Conservation (phyloP, 2,888 invertebrate genomes). For the Bruchidius siliquastri region DNA sequence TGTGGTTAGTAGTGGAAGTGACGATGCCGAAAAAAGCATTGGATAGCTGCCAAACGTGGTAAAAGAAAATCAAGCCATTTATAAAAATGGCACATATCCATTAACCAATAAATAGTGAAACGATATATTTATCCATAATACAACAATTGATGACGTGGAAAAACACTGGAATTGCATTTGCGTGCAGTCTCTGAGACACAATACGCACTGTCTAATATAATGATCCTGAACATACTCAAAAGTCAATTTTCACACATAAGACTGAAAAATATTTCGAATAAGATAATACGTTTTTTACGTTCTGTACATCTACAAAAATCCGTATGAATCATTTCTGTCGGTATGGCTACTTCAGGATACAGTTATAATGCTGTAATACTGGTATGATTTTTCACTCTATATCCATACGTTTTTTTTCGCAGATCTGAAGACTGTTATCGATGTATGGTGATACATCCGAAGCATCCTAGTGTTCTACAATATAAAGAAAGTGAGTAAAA, state of each 20-base stretch:
- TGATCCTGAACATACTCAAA: no score
- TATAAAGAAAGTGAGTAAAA: slow-evolving; percentile 81
- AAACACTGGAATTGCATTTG: no score
- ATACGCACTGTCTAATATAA: no score
- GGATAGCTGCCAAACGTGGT: background rate
- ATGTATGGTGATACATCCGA: slow-evolving; percentile 72
- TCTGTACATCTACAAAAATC: no score
- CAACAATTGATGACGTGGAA: background rate
- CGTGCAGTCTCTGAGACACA: no score
- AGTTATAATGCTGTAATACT: no score
- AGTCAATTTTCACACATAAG: no score
- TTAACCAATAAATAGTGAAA: background rate
- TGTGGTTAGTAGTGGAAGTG: background rate
- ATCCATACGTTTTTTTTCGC: slow-evolving; percentile 46
- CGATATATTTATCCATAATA: background rate
- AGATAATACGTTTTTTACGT: no score
- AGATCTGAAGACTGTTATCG: slow-evolving; percentile 66
- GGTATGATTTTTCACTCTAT: background rate
- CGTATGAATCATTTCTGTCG: no score
- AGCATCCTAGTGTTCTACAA: slow-evolving; percentile 72
- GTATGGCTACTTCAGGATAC: no score
- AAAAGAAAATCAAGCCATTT: background rate
- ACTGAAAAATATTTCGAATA: no score
- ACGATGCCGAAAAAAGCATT: background rate
- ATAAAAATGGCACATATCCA: background rate